Base-by-base conservation (phyloP, 2,797 vertebrate species). In the Eremophila alpestris region DNA sequence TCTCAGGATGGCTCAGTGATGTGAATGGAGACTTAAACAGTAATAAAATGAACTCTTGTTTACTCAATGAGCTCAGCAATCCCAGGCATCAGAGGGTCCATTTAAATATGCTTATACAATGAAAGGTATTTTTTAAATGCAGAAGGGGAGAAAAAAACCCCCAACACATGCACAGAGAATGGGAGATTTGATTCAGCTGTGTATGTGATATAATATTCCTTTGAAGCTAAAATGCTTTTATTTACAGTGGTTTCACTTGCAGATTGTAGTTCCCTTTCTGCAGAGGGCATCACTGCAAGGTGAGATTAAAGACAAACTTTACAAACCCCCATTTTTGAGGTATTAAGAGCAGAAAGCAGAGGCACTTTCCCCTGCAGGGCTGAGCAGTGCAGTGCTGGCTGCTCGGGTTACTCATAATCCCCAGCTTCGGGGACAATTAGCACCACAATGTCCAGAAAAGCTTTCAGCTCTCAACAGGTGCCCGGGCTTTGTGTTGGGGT, bases 371-470 rank as follows among this genome's bases (percentile, higher is more conserved):
- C 59, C 52, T 54, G 24, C 87, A 46, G 56, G 30, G 19, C 74
- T 60, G 89, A 71, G 93, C 73, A 54, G 54, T 9, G 77, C 92
- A 62, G 77, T 1, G 74, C 91, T 87, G 71, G 75, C 4, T 48
- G 84, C 93, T 97, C 95, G 32, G 81, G 91, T 97, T 96, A 95
- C 95, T 95, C 77, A 63, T 96, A 96, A 96, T 96, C 96, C 94
- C 84, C 95, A 93, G 88, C 94, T 97, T 90, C 41, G 12, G 93
- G 76, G 65, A 95, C 95, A 96, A 95, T 96, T 91, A 94, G 94
- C 82, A 87, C 85, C 91, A 52, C 87, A 75, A 70, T n/a, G 90
- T 87, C 92, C 13, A 89, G 76, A 58, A 95, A 87, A 87, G 83
- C 86, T 94, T 87, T 95, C 89, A 88, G 92, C 87, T 80, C 92